Evolutionary conservation across 2,113 vertebrate species (phyloP), one percentile per base, ranked within the genome.

Genomic region (Vulpes vulpes): DNA sequence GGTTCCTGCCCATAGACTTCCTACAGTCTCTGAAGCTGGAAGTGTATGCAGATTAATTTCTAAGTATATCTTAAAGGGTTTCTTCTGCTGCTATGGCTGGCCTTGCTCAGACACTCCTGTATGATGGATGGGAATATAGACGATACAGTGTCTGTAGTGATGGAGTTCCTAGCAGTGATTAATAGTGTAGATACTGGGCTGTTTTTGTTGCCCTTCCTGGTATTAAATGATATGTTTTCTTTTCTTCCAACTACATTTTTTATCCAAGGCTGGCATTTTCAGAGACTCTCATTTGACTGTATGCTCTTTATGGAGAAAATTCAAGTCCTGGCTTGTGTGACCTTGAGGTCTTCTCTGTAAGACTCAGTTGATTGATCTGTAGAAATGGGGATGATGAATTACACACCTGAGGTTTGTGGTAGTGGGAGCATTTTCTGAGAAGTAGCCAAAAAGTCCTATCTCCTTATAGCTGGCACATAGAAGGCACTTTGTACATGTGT

Each of bases 191-290:
- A 35, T 30, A 60, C 65, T 67, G 35, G 86, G 62, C 84, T 97
- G 87, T 7, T 96, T 97, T 73, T 81, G 91, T 91, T 94, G 55
- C 71, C 76, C 51, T 97, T 98, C 81, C 71, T 82, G 16, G 59
- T 94, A 59, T 94, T 96, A 96, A 97, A 97, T 93, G 69, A 89
- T 95, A 93, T 91, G 76, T 88, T 98, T 95, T 93, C 93, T 97
- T 97, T 93, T 78, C 81, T 55, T 87, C 67, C 76, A 74, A 79
- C 38, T 64, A 53, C 62, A 82, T 96, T 78, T 98, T 94, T 97
- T 95, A 86, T 94, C 73, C 32, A 90, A 94, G 83, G 82, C 15
- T 53, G 53, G 92, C 64, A 91, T 10, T 74, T 55, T 64, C 3
- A 14, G 65, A 23, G 55, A 14, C 91, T 55, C 5, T 60, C n/a